A percentile compares a stretch with the other conserved stretches of the same genome.
phyloP scores from a whole-genome alignment of 2,888 invertebrate genomes.

The Conomelus anceps region DNA sequence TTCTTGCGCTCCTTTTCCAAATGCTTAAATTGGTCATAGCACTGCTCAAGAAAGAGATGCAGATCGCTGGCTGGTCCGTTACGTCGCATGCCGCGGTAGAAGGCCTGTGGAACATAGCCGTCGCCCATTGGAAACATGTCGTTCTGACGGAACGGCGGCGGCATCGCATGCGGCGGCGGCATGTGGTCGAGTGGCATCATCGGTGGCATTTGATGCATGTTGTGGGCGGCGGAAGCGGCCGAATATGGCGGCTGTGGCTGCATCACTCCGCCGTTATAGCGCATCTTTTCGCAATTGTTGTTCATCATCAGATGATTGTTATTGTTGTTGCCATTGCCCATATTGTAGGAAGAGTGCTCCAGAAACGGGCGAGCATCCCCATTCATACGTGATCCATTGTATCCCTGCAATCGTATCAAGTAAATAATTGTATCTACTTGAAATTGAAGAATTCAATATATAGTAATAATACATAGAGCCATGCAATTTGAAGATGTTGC shows the following conservation, averaged over 20 bases:
- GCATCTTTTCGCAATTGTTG: conserved; percentile 28
- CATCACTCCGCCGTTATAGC: conserved; percentile 2
- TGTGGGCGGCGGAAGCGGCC: conserved; percentile 8
- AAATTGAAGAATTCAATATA: too few relatives aligned
- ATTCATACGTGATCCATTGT: background rate
- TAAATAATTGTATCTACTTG: too few relatives aligned
- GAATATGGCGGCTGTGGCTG: background rate
- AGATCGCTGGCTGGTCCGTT: conserved; percentile 55
- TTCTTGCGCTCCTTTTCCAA: conserved; percentile 73
- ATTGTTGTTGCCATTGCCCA: conserved; percentile 28
- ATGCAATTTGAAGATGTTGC: too few relatives aligned
- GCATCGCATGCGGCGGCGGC: conserved; percentile 12
- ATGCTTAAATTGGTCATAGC: conserved; percentile 72
- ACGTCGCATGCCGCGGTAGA: conserved; percentile 37
- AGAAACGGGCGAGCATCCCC: conserved; percentile 6
- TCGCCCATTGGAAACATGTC: background rate
- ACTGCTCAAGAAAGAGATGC: conserved; percentile 65
- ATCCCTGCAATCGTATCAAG: too few relatives aligned
- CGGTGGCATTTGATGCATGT: background rate
- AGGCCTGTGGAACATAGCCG: background rate
- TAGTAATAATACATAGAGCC: too few relatives aligned
- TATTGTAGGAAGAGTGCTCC: background rate
- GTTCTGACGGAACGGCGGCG: background rate
- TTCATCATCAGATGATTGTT: conserved; percentile 31
- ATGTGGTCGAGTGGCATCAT: conserved; percentile 18